These are phyloP conservation scores for Alcedo quadribrachys DNA, from an alignment of 2,797 vertebrate genomes.

Conservation along the genomic window DNA sequence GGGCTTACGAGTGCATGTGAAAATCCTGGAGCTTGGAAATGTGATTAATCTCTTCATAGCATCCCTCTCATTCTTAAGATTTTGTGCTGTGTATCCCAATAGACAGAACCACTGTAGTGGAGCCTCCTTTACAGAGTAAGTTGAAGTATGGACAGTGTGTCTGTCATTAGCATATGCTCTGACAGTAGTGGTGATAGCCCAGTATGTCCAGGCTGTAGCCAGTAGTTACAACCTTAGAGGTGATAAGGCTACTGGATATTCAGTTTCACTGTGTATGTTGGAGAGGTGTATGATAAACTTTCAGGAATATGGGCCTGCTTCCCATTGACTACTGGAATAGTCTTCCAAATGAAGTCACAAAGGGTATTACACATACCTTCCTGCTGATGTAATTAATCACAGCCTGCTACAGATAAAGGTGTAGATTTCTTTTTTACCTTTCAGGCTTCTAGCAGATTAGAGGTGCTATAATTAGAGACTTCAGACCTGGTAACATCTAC, in stretches of 20 bases:
- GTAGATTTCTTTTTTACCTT: not conserved
- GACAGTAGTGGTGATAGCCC: not conserved
- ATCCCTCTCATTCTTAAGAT: not conserved
- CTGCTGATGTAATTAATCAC: not conserved
- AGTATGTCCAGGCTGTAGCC: not conserved
- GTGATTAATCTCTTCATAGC: not conserved
- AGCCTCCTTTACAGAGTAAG: not conserved
- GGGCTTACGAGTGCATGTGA: not conserved
- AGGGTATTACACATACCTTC: not conserved
- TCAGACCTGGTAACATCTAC: not conserved
- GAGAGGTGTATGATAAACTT: not conserved
- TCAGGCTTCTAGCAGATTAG: not conserved
- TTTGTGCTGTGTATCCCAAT: not conserved
- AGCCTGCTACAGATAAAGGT: not conserved
- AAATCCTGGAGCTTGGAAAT: not conserved
- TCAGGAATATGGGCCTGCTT: not conserved
- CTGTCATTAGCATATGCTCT: rapidly evolving
- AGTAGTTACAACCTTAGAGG: not conserved
- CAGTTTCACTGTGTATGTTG: not conserved
- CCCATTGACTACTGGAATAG: not conserved
- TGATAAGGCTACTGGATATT: not conserved
- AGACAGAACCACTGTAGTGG: not conserved
- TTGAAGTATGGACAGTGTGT: not conserved
- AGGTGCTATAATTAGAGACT: not conserved
- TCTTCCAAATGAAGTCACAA: not conserved